Evolutionary conservation across 1,140 invertebrate species (phyloP).

Genomic region (Drosophila ficusphila): DNA sequence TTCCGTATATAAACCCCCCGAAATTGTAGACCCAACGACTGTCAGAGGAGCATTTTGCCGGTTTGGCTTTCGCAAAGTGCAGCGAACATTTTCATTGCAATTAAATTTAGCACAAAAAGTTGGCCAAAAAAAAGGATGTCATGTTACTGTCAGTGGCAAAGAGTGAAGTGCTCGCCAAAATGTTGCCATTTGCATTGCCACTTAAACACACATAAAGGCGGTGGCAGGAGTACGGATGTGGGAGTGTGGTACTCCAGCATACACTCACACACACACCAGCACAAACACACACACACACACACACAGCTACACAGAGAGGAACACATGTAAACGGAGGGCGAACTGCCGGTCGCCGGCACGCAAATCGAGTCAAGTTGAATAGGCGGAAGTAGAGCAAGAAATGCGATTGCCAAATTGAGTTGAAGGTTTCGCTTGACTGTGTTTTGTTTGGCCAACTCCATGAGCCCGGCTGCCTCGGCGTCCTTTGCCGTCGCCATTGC

Average conservation of each 20-base stretch:
- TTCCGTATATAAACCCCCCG: neutral
- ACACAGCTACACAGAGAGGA: constrained; percentile 3
- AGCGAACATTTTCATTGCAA: constrained; percentile 73
- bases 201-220: constrained; percentile 79
- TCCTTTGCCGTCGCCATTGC: constrained; percentile 49
- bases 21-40: constrained; percentile 11
- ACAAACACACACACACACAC: constrained; percentile 11
- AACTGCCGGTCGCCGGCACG: constrained; percentile 65
- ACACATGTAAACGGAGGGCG: constrained; percentile 27
- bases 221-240: constrained; percentile 3
- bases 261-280: constrained; percentile 1
- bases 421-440: constrained; percentile 82
- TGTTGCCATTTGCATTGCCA: constrained; percentile 82
- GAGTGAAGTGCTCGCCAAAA: constrained; percentile 75
- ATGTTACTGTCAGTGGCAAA: constrained; percentile 71
- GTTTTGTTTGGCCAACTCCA: constrained; percentile 80
- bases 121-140: constrained; percentile 54
- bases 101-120: constrained; percentile 79
- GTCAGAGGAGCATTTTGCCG: constrained; percentile 45
- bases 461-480: constrained; percentile 39
- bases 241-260: constrained; percentile 10
- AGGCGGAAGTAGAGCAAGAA: constrained; percentile 82
- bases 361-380: constrained; percentile 83
- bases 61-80: constrained; percentile 28
- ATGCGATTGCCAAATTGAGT: constrained; percentile 83